Base-by-base conservation (phyloP, 2,888 invertebrate species). In the Eumerus sabulonum region DNA sequence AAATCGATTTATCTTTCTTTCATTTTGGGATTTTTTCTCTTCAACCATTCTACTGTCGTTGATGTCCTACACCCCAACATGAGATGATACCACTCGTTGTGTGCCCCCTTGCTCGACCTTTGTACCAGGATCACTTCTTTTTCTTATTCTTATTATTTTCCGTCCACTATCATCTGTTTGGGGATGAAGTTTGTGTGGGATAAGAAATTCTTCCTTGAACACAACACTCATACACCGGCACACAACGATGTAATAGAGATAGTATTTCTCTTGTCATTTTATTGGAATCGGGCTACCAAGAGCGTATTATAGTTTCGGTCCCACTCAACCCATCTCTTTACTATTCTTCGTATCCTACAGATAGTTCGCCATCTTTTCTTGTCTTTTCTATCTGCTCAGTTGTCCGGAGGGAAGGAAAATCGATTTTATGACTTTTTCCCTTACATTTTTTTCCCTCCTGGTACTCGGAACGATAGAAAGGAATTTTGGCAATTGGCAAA, bases 281-380 rank as follows among this genome's bases (percentile, higher is more conserved):
- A 74, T 74, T 74, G 64, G 79, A 79, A 74, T 74, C 74, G 79
- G 79, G 79, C 74, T 79, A 79, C 74, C 64, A 74, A 68, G 68
- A 60, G 68, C 27, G 27, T 70, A 60, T 68, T 74, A 64, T 79
- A 64, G 59, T 79, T 74, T 74, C 63, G 48, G 12, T 12, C 47
- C 14, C n/a, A 9, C 38, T 66, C 36, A 27, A 2, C 2, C 27
- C 27, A 27, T 7, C 3, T 36, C 40, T 47, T n/a, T n/a, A n/a
- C n/a, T n/a, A n/a, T n/a, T n/a, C n/a, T n/a, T n/a, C n/a, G n/a
- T n/a, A n/a, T n/a, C n/a, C n/a, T n/a, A n/a, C 53, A 19, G 36
- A 40, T 35, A 48, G 64, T 72, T 72, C 60, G 62, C 74, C 68
- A 73, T 73, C 62, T 77, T 73, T 53, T 17, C 47, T 59, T 63